These are phyloP conservation scores for Drosophila phalerata DNA, from an alignment of 2,888 invertebrate genomes.

Conservation along the genomic window DNA sequence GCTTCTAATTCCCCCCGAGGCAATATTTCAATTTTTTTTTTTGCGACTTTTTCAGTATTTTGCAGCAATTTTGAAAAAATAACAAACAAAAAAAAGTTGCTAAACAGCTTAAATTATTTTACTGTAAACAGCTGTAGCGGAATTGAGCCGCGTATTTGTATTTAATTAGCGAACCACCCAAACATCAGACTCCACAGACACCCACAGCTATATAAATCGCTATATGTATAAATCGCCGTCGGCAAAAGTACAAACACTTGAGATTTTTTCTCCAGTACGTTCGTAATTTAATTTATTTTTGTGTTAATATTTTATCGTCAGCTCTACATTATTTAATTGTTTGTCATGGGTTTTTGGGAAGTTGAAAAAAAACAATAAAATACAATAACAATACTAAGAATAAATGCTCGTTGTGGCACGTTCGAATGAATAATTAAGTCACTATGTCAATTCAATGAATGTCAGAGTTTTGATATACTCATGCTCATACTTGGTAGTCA, in stretches of 20 bases:
- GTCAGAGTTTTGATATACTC: constrained; percentile 22
- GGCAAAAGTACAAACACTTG: constrained; percentile 42
- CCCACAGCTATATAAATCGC: constrained; percentile 14
- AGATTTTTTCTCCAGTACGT: constrained; percentile 23
- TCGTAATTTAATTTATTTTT: constrained; percentile 38
- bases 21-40: constrained; percentile 32
- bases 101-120: constrained; percentile 51
- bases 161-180: constrained; percentile 44
- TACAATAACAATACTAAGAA: constrained; percentile 1
- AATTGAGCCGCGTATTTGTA: constrained; percentile 42
- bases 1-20: constrained; percentile 28
- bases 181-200: background rate
- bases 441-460: constrained; percentile 55
- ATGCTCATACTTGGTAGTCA: background rate
- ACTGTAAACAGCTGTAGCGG: constrained; percentile 36
- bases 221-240: no score
- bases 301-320: constrained; percentile 46
- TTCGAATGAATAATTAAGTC: constrained; percentile 70
- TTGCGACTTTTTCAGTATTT: constrained; percentile 7
- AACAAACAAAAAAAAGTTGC: constrained; percentile 19
- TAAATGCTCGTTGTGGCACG: constrained; percentile 45
- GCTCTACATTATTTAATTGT: constrained; percentile 59
- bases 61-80: constrained; percentile 27
- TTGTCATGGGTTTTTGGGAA: constrained; percentile 42
- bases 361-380: constrained; percentile 10